These are phyloP conservation scores for Pyrochroa serraticornis DNA, from an alignment of 2,888 invertebrate species.

Conservation along the genomic window DNA sequence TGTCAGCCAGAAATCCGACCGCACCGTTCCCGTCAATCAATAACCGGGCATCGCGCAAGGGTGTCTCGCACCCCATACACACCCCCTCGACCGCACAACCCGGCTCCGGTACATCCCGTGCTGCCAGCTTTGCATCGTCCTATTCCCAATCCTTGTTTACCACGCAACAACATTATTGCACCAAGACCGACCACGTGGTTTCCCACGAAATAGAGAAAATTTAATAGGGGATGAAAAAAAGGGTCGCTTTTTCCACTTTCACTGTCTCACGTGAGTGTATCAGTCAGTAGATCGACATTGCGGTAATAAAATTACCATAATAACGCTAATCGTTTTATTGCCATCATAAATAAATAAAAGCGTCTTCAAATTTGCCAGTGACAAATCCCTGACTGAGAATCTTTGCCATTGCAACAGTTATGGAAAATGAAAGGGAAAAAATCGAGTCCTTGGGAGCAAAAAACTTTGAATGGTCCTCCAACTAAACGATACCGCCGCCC, in stretches of 20 bases:
- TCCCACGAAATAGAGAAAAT: not conserved
- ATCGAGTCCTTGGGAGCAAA: too few relatives aligned
- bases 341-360: constrained; percentile 45
- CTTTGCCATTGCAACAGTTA: too few relatives aligned
- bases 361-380: too few relatives aligned
- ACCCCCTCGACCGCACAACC: constrained; percentile 24
- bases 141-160: not conserved
- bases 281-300: constrained; percentile 14
- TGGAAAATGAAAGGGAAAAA: too few relatives aligned
- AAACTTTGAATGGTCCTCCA: too few relatives aligned
- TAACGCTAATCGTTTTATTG: constrained; percentile 25
- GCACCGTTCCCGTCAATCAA: constrained; percentile 32
- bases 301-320: constrained; percentile 26
- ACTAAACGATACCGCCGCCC: too few relatives aligned
- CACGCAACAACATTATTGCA: not conserved
- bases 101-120: constrained; percentile 13
- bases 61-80: constrained; percentile 27
- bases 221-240: constrained; percentile 6
- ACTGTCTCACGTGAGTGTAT: constrained; percentile 18
- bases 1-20: constrained; percentile 53
- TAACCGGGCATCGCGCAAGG: constrained; percentile 33
- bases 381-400: too few relatives aligned
- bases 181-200: not conserved
- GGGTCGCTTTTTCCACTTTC: constrained; percentile 20
- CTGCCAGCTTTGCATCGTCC: constrained; percentile 13